These are phyloP conservation scores for Calyptommatus sinebrachiatus DNA, from an alignment of 2,113 vertebrate species.

Conservation along the genomic window DNA sequence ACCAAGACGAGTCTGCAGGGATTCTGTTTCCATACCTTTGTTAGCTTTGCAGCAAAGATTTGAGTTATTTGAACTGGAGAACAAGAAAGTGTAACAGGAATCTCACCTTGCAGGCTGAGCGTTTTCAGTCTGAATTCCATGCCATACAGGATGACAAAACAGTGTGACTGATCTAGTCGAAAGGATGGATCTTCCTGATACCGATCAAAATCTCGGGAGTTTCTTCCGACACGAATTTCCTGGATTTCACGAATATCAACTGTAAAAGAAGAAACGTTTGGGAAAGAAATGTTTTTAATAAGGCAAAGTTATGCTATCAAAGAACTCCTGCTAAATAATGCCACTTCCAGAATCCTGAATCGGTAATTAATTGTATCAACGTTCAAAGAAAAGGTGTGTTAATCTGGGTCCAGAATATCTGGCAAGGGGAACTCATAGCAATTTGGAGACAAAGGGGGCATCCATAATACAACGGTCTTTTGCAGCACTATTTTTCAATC, in stretches of 20 bases:
- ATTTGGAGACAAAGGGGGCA: no score
- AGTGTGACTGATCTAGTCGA: slow-evolving; percentile 84
- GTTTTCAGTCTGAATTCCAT: slow-evolving; percentile 95
- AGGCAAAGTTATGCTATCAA: neutral
- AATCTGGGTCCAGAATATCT: no score
- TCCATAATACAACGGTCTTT: no score
- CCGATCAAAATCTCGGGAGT: slow-evolving; percentile 93
- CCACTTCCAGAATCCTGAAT: neutral
- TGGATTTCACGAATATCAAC: slow-evolving; percentile 98
- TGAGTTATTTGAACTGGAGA: neutral
- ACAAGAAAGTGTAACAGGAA: fast-evolving
- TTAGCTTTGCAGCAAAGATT: no score
- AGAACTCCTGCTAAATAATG: neutral
- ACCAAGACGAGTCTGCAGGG: no score
- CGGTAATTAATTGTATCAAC: neutral
- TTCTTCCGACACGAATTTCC: slow-evolving; percentile 91
- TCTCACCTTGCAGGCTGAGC: slow-evolving; percentile 90
- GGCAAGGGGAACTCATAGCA: no score
- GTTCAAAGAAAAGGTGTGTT: no score
- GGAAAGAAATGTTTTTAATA: fast-evolving
- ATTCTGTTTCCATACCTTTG: no score
- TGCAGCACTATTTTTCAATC: no score
- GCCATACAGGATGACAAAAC: slow-evolving; percentile 95
- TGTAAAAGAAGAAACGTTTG: slow-evolving; percentile 50
- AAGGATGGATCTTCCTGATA: slow-evolving; percentile 90